These are phyloP conservation scores for Theocolax elegans DNA, from an alignment of 1,140 invertebrate genomes.

Conservation along the genomic window DNA sequence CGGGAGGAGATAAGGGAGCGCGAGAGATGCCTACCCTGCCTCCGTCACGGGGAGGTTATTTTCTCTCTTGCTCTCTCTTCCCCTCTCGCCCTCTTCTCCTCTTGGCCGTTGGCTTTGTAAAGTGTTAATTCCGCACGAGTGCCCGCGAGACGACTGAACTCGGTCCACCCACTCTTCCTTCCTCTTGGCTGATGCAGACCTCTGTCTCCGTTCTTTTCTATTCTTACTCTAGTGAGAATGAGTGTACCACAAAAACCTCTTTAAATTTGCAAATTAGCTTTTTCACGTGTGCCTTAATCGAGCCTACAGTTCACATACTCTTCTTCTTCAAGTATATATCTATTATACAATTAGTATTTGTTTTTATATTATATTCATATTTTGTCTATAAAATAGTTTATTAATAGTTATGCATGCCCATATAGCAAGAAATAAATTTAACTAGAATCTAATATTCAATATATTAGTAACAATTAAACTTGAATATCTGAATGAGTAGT, in stretches of 20 bases:
- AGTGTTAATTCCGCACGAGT: conserved; percentile 43
- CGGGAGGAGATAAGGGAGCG: background rate
- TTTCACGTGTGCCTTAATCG: background rate
- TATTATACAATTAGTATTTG: background rate
- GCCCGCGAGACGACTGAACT: conserved; percentile 25
- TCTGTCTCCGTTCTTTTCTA: background rate
- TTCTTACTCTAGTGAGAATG: background rate
- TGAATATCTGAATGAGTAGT: no score
- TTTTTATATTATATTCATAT: background rate
- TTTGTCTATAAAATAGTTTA: background rate
- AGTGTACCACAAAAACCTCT: conserved; percentile 1
- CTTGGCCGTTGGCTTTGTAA: conserved; percentile 35
- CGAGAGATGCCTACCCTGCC: background rate
- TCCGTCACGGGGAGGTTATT: background rate
- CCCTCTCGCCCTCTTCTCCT: background rate
- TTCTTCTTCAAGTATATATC: background rate
- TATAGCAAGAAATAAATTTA: no score
- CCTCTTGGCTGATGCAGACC: background rate
- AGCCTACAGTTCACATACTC: no score
- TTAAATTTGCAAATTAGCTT: conserved; percentile 23
- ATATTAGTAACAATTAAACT: no score
- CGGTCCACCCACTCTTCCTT: background rate
- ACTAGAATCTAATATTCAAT: no score
- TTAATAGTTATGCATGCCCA: background rate
- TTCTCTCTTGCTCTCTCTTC: background rate